Conservation (phyloP, 2,113 vertebrate genomes). For the Eleginops maclovinus region DNA sequence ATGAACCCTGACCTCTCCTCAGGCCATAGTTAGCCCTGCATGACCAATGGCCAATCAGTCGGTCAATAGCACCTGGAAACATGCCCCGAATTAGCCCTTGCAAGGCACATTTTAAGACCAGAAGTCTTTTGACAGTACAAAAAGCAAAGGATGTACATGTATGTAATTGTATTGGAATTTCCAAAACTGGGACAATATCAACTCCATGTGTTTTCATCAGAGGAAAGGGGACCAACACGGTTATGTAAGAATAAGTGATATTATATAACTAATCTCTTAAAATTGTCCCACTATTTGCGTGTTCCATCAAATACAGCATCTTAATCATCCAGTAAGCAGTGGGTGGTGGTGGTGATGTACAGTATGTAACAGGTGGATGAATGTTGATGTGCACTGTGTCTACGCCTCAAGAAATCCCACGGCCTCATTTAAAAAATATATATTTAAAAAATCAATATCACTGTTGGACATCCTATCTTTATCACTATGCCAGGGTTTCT, state of each 20-base stretch:
- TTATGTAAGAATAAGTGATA: conserved; percentile 1
- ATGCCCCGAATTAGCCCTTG: too few species aligned
- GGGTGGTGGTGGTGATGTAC: not conserved
- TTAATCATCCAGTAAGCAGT: conserved; percentile 11
- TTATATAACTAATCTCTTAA: too few species aligned
- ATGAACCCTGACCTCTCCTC: too few species aligned
- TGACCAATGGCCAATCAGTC: too few species aligned
- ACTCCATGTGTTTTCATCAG: conserved; percentile 7
- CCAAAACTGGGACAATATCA: not conserved
- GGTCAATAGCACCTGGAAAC: too few species aligned
- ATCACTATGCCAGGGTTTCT: conserved; percentile 39
- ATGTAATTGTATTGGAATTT: conserved; percentile 2
- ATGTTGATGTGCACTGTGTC: not conserved
- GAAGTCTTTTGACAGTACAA: conserved; percentile 4
- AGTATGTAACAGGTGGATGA: conserved; percentile 20
- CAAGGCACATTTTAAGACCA: too few species aligned
- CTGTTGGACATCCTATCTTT: not conserved
- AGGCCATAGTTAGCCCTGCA: too few species aligned
- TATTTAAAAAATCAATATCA: conserved; percentile 15
- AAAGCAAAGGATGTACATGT: too few species aligned
- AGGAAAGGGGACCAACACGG: not conserved
- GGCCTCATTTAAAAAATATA: conserved; percentile 27
- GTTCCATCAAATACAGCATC: conserved; percentile 11
- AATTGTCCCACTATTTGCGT: not conserved
- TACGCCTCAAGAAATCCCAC: conserved; percentile 17